These are phyloP conservation scores for Acanthiza pusilla DNA, from an alignment of 2,797 vertebrate species.

Conservation along the genomic window DNA sequence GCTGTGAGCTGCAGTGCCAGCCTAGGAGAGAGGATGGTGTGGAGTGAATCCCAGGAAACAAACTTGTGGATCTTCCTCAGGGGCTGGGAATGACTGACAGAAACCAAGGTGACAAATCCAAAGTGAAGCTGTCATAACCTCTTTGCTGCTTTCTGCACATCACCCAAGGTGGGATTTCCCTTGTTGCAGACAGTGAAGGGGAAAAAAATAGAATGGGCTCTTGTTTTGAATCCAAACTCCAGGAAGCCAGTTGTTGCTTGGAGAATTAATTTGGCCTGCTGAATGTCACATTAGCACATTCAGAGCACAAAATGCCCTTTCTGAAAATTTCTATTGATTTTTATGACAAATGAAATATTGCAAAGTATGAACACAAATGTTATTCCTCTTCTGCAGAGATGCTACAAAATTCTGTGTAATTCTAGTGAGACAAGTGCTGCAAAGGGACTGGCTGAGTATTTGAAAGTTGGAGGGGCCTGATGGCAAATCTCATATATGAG, in stretches of 20 bases:
- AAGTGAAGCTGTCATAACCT: background rate
- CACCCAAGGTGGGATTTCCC: background rate
- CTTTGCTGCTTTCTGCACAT: background rate
- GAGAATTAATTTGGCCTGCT: background rate
- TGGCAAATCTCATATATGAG: background rate
- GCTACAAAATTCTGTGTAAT: background rate
- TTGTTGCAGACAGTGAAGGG: background rate
- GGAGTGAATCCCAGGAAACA: background rate
- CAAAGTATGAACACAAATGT: background rate
- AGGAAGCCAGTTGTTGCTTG: background rate
- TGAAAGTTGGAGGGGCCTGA: background rate
- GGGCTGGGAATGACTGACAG: background rate
- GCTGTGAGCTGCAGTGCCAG: background rate
- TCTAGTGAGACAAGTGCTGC: background rate
- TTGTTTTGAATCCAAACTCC: background rate
- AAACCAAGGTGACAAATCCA: background rate
- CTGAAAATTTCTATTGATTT: conserved; percentile 40
- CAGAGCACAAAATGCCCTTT: conserved; percentile 18
- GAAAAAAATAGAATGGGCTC: background rate
- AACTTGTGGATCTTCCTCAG: no score
- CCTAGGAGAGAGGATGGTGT: background rate
- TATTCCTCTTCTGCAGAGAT: background rate
- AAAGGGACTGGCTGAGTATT: background rate
- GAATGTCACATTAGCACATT: conserved; percentile 43
- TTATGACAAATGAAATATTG: background rate